These are phyloP conservation scores for Pristis pectinata DNA, from an alignment of 2,797 vertebrate genomes.

Conservation along the genomic window DNA sequence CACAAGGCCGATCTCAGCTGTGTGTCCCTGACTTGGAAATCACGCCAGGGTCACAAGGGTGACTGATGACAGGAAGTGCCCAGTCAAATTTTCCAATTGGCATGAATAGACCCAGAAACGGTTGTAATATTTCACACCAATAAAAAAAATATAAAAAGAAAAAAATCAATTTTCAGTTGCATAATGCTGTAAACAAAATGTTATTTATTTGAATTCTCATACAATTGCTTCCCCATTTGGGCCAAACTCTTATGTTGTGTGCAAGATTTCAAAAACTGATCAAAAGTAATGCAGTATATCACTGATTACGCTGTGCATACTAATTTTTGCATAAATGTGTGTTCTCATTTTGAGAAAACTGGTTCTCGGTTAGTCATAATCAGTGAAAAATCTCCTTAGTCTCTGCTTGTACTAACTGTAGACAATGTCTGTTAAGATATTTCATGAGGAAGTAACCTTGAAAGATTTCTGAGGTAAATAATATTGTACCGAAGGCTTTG, in stretches of 20 bases:
- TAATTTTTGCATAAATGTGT: background rate
- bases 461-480: background rate
- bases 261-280: background rate
- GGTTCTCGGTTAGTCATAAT: background rate
- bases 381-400: background rate
- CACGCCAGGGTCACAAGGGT: too few relatives aligned
- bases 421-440: background rate
- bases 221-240: background rate
- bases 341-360: background rate
- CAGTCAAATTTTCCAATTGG: too few relatives aligned
- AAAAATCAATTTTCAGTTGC: too few relatives aligned
- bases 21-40: too few relatives aligned
- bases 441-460: background rate
- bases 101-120: too few relatives aligned
- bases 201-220: background rate
- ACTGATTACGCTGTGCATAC: background rate
- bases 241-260: background rate
- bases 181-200: background rate
- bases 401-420: background rate
- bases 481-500: background rate
- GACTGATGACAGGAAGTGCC: too few relatives aligned
- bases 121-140: too few relatives aligned
- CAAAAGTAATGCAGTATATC: background rate
- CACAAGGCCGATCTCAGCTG: too few relatives aligned
- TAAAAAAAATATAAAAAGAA: too few relatives aligned